Conservation (phyloP, 1,140 invertebrate species). For the Brachionus calyciflorus region DNA sequence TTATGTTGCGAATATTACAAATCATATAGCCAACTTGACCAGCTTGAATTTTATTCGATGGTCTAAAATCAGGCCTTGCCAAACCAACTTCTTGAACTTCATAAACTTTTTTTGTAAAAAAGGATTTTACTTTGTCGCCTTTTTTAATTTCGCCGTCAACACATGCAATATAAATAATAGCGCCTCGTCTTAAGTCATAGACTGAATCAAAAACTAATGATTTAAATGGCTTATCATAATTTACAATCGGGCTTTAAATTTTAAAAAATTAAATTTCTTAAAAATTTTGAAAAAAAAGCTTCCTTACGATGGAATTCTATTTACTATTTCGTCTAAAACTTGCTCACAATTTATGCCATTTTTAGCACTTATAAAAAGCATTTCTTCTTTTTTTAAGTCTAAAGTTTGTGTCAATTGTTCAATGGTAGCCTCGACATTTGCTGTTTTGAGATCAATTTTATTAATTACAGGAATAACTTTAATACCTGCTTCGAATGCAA, state of each 20-base stretch:
- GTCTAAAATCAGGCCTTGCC: constrained; percentile 63
- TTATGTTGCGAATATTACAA: constrained; percentile 74
- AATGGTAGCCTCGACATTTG: constrained; percentile 75
- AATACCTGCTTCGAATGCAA: constrained; percentile 79
- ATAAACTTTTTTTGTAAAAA: constrained; percentile 70
- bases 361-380: constrained; percentile 76
- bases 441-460: constrained; percentile 90
- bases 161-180: constrained; percentile 70
- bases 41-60: constrained; percentile 69
- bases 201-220: constrained; percentile 89
- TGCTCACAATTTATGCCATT: constrained; percentile 69
- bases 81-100: constrained; percentile 73
- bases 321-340: constrained; percentile 74
- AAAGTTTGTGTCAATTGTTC: constrained; percentile 80
- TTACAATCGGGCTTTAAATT: constrained; percentile 63
- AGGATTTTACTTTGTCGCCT: constrained; percentile 69
- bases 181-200: constrained; percentile 83
- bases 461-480: constrained; percentile 87
- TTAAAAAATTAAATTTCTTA: neutral
- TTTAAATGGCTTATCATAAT: constrained; percentile 67
- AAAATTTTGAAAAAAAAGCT: neutral
- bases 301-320: constrained; percentile 67
- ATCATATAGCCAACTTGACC: constrained; percentile 74
- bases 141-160: constrained; percentile 57
- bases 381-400: constrained; percentile 70